Base-by-base conservation (phyloP, 37 sponge, comb jelly and placozoan species). In the Agelas oroides region DNA sequence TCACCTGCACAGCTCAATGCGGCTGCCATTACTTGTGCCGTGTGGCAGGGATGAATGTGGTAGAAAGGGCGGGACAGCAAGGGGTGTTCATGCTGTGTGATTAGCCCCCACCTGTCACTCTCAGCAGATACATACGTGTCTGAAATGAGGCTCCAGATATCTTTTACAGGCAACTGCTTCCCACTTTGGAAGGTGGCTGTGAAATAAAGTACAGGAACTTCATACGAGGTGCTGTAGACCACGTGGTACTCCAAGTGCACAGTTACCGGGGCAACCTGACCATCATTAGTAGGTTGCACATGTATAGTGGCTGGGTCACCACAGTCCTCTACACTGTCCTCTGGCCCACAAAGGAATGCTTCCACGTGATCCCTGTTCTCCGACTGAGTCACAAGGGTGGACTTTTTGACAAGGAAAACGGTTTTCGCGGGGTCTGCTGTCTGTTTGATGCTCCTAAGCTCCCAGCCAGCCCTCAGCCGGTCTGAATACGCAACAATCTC, bases 31-130 rank as follows among this genome's bases (percentile, higher is more conserved):
- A 92, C 66, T 24, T 75, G 37, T 11, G 92, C 86, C 0, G 98
- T 98, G 77, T 93, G 88, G 62, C 98, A 98, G 2, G 98, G 98
- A 61, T 98, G 98, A 53, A 98, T 57, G 56, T 92, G 82, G 68
- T 80, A 98, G 70, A 89, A 98, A 15, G 96, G 96, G 15, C 70
- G 38, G 2, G 78, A 79, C 31, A 95, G 81, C 8, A 93, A 20
- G 2, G 98, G 98, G 63, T 98, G 98, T 16, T 98, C 98, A 28
- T 86, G 83, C 67, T 95, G 90, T 18, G 94, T 90, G 16, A 98
- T 39, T 37, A 90, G 37, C 12, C 86, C 76, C 94, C 94, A 93
- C 15, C 35, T 68, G 25, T 81, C 80, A 21, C 55, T 64, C 6
- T 37, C 46, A 17, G 76, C 24, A 21, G 65, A 37, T 17, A 54